Percentiles rank a stretch among this genome's conserved stretches.
These are phyloP conservation scores for Nibea albiflora DNA, from an alignment of 2,113 vertebrate species.

Conservation along the genomic window DNA sequence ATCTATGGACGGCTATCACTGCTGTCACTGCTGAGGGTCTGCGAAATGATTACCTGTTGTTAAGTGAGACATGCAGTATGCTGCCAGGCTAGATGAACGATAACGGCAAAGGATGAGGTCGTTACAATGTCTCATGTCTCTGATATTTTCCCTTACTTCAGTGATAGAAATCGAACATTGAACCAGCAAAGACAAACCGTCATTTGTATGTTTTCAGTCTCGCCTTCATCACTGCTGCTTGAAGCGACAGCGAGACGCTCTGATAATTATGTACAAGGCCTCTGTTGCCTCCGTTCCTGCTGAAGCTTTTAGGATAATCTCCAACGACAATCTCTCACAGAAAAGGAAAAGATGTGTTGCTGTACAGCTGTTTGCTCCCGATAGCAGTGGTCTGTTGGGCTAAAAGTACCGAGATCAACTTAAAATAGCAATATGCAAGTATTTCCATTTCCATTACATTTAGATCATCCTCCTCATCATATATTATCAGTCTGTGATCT, in stretches of 20 bases:
- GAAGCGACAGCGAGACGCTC: background rate
- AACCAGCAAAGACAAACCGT: background rate
- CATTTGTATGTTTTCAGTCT: background rate
- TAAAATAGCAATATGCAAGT: background rate
- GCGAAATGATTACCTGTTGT: slow-evolving; percentile 10
- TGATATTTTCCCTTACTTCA: background rate
- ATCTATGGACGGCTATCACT: slow-evolving; percentile 4
- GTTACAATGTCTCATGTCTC: background rate
- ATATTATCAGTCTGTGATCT: background rate
- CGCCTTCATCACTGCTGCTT: slow-evolving; percentile 3
- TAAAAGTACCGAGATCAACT: background rate
- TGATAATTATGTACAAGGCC: background rate
- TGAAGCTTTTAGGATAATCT: slow-evolving; percentile 12
- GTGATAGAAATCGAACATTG: background rate
- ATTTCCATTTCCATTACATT: background rate
- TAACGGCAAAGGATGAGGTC: background rate
- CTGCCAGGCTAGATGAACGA: background rate
- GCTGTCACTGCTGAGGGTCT: slow-evolving; percentile 27
- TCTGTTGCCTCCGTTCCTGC: background rate
- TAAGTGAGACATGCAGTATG: background rate
- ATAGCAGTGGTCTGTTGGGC: background rate
- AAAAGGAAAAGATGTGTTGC: background rate
- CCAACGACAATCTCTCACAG: background rate
- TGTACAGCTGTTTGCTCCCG: background rate
- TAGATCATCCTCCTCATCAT: background rate